These are phyloP conservation scores for Tylochromis polylepis DNA, from an alignment of 2,113 vertebrate species.

Conservation along the genomic window DNA sequence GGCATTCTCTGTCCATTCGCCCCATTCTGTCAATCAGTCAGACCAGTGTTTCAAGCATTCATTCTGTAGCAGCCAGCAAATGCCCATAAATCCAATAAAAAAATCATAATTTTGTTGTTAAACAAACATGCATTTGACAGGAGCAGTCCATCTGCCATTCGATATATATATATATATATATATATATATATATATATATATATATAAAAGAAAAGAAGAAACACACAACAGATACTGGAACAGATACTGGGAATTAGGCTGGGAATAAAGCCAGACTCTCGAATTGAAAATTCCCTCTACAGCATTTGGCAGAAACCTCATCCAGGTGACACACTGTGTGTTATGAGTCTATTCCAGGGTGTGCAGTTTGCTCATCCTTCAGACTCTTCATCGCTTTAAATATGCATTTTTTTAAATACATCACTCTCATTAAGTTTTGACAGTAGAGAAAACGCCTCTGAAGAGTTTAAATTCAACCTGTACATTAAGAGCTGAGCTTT, in stretches of 20 bases:
- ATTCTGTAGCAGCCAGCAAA: background rate
- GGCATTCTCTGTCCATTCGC: constrained; percentile 48
- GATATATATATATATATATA: background rate
- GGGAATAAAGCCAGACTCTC: background rate
- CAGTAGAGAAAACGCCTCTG: background rate
- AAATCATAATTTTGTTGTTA: background rate
- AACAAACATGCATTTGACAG: background rate
- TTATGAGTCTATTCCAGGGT: background rate
- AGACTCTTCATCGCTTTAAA: background rate
- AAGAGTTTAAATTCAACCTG: background rate
- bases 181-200: background rate
- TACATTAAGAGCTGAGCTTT: background rate
- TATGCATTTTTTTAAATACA: background rate
- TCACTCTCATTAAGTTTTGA: background rate
- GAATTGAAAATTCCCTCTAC: background rate
- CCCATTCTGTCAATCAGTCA: constrained; percentile 46
- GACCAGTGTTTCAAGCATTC: constrained; percentile 17
- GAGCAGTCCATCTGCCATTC: background rate
- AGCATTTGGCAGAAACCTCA: background rate
- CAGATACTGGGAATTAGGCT: background rate
- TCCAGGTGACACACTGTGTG: background rate
- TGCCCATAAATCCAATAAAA: background rate
- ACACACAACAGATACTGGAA: background rate
- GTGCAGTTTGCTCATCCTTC: background rate
- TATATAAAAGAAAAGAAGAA: background rate